phyloP scores from a whole-genome alignment of 2,797 vertebrate species.

The Sus cebifrons region DNA sequence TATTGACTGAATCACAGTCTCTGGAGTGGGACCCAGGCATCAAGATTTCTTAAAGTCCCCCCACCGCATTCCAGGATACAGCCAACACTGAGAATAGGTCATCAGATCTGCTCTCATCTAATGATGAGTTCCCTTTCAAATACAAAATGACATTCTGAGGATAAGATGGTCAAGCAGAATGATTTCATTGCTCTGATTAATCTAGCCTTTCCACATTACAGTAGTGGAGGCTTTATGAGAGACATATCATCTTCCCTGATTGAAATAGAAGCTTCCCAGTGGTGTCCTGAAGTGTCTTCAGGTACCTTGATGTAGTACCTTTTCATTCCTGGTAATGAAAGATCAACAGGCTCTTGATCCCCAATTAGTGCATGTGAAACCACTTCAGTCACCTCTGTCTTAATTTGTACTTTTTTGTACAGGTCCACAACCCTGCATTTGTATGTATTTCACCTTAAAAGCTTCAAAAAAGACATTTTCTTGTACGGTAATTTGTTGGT shows the following conservation, averaged over 20 bases:
- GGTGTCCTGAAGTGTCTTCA: background rate
- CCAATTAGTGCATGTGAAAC: background rate
- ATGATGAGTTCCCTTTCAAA: background rate
- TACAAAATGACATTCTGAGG: background rate
- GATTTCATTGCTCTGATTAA: conserved; percentile 32
- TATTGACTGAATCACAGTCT: background rate
- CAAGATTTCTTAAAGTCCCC: background rate
- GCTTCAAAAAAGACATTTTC: background rate
- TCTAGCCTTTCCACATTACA: background rate
- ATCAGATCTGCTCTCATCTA: background rate
- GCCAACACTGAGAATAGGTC: background rate
- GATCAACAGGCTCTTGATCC: background rate
- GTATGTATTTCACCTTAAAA: conserved; percentile 34
- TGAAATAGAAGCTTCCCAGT: background rate
- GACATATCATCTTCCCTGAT: background rate
- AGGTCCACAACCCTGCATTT: background rate
- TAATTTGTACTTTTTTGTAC: background rate
- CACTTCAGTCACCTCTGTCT: background rate
- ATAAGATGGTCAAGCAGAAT: background rate
- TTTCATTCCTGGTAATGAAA: background rate
- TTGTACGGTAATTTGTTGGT: background rate
- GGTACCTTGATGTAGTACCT: background rate
- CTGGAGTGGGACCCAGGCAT: background rate
- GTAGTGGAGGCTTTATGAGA: background rate
- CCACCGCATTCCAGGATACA: background rate